These are phyloP conservation scores for Agrotis segetum DNA, from an alignment of 2,888 invertebrate genomes.

Conservation along the genomic window DNA sequence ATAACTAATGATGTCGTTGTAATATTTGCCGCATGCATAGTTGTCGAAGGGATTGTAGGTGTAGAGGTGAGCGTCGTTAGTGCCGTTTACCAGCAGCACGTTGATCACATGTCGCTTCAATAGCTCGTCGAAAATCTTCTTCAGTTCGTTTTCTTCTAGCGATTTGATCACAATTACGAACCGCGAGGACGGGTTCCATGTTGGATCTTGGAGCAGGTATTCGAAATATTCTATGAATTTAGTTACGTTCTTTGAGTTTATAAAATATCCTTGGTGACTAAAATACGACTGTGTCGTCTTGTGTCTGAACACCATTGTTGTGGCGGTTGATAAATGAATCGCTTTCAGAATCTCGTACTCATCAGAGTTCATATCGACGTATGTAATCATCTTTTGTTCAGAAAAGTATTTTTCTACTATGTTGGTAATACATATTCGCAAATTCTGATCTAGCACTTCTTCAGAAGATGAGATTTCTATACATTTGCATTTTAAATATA, in stretches of 20 bases:
- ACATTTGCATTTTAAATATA: constrained; percentile 9
- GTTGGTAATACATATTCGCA: constrained; percentile 43
- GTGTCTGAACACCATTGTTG: constrained; percentile 29
- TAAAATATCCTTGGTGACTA: constrained; percentile 66
- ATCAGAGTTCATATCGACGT: constrained; percentile 45
- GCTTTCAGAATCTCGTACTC: constrained; percentile 47
- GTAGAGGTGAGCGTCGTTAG: constrained; percentile 69
- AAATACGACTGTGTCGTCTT: constrained; percentile 7
- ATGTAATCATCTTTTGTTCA: constrained; percentile 43
- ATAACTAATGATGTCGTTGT: constrained; percentile 67
- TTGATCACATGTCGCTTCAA: constrained; percentile 68
- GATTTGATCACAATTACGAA: constrained; percentile 70
- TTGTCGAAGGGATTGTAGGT: constrained; percentile 80
- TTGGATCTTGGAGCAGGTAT: constrained; percentile 60
- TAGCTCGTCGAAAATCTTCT: constrained; percentile 71
- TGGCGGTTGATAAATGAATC: constrained; percentile 47
- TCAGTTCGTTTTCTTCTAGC: constrained; percentile 54
- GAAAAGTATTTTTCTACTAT: constrained; percentile 58
- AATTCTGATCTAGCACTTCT: neutral
- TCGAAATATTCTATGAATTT: constrained; percentile 62
- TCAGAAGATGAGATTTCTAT: neutral
- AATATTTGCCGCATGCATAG: constrained; percentile 77
- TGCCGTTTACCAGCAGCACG: constrained; percentile 72
- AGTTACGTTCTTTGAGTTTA: constrained; percentile 56
- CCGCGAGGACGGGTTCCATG: constrained; percentile 73